A percentile compares a stretch with the other conserved stretches of the same genome.
phyloP scores from a whole-genome alignment of 1,140 invertebrate genomes.

The Scaptomyza hsui region DNA sequence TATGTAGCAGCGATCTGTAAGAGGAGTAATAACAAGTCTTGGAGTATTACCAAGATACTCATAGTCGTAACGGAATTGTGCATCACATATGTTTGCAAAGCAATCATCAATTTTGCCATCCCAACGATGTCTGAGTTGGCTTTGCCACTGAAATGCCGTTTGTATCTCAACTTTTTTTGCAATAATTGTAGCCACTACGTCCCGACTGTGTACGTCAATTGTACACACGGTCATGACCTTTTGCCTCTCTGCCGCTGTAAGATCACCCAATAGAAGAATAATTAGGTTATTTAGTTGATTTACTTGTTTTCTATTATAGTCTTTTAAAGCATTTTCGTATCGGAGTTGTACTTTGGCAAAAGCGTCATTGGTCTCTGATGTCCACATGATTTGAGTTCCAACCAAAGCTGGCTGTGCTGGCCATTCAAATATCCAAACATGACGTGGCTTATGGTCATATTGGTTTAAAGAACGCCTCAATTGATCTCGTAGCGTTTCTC shows the following conservation, averaged over 20 bases:
- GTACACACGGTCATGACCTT: conserved; percentile 98
- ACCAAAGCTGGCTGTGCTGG: conserved; percentile 93
- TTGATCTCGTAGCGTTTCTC: conserved; percentile 90
- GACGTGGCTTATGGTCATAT: conserved; percentile 95
- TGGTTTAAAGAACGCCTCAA: conserved; percentile 91
- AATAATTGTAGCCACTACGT: conserved; percentile 94
- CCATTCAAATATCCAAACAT: conserved; percentile 97
- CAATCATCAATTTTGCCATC: conserved; percentile 92
- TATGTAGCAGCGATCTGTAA: conserved; percentile 96
- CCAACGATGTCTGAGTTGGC: conserved; percentile 95
- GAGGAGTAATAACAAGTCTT: conserved; percentile 93
- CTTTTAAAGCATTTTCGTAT: conserved; percentile 95
- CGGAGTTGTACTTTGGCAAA: conserved; percentile 95
- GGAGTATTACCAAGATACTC: conserved; percentile 96
- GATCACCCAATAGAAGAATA: conserved; percentile 90
- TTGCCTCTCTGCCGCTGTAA: conserved; percentile 92
- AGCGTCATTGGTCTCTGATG: conserved; percentile 94
- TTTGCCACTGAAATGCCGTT: conserved; percentile 95
- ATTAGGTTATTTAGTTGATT: conserved; percentile 92
- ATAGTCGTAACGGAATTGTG: conserved; percentile 95
- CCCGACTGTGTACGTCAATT: conserved; percentile 95
- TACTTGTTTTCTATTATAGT: conserved; percentile 96
- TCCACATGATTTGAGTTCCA: conserved; percentile 98
- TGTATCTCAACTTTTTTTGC: conserved; percentile 91
- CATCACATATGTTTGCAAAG: conserved; percentile 97